Percentiles rank a stretch among this genome's conserved stretches.
These are phyloP conservation scores for Mirounga angustirostris DNA, from an alignment of 2,113 vertebrate genomes.

Conservation along the genomic window DNA sequence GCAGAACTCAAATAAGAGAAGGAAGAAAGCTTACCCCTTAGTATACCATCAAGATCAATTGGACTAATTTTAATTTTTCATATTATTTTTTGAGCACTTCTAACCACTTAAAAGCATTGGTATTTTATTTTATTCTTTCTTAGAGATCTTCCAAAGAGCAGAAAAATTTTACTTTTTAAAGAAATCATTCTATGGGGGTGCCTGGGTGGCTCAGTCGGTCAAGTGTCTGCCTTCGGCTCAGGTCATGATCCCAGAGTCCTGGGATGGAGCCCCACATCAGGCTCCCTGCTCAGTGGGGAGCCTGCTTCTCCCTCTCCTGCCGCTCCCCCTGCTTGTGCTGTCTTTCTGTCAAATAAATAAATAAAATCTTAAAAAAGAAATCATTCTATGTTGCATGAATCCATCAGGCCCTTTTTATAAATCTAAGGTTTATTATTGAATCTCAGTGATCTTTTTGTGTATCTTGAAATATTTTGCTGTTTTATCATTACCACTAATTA, in stretches of 20 bases:
- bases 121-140: neutral
- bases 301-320: no score
- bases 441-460: neutral
- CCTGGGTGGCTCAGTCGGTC: no score
- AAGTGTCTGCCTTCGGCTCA: no score
- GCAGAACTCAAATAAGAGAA: constrained; percentile 41
- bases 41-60: neutral
- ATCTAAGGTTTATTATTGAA: neutral
- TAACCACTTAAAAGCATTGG: neutral
- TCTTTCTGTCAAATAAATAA: no score
- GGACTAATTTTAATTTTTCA: neutral
- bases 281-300: no score
- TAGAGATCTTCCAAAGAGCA: constrained; percentile 23
- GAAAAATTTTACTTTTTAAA: constrained; percentile 9
- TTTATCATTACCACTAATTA: neutral
- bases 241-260: no score
- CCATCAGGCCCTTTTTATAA: neutral
- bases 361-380: neutral
- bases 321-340: no score
- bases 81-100: constrained; percentile 30
- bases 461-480: constrained; percentile 29
- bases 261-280: no score
- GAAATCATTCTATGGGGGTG: neutral
- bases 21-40: constrained; percentile 11
- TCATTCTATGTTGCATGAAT: neutral